Evolutionary conservation across 1,140 invertebrate species (phyloP), one percentile per base, ranked within the genome.

Genomic region (Scaptodrosophila lebanonensis): DNA sequence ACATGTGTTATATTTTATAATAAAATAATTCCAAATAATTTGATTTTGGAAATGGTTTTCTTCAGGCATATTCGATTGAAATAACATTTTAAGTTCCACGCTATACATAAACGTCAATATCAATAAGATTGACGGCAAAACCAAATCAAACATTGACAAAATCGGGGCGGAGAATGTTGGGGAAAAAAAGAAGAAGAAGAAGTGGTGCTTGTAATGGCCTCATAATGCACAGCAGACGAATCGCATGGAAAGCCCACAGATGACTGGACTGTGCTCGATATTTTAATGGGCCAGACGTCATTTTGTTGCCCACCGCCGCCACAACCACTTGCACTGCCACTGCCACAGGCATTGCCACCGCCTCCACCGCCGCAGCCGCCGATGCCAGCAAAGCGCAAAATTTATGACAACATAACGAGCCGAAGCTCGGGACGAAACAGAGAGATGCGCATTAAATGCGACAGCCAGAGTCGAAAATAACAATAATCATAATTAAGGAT

Each of bases 401-500:
- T 82, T 82, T 82, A 82, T 82, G 75, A 68, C 66, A 83, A 65
- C 71, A 82, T 82, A 76, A 82, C 77, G 71, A 71, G 76, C 70
- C 66, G 22, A 2, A 27, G 20, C 6, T 6, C 8, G 20, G 13
- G 25, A 12, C 18, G 13, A 12, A 9, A 36, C 8, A 25, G 35
- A 27, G 30, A 3, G 35, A n/a, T 20, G 53, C 32, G 33, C 75
- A 79, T 82, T 75, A 82, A 82, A 79, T 79, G 75, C 75, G 69
- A 72, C 70, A 75, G 69, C 70, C 66, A 43, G 65, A 82, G 66
- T 49, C 75, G 69, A 79, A 79, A 79, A 79, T 79, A 79, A 83
- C 75, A 79, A 79, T 79, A 79, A 79, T 79, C 75, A 79, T 79
- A 79, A 79, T 79, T 79, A 79, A 79, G 75, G 75, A 79, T 79